Percentiles rank a stretch among this genome's conserved stretches.
These are phyloP conservation scores for Heliothis subflexa DNA, from an alignment of 1,140 invertebrate genomes.

Conservation along the genomic window DNA sequence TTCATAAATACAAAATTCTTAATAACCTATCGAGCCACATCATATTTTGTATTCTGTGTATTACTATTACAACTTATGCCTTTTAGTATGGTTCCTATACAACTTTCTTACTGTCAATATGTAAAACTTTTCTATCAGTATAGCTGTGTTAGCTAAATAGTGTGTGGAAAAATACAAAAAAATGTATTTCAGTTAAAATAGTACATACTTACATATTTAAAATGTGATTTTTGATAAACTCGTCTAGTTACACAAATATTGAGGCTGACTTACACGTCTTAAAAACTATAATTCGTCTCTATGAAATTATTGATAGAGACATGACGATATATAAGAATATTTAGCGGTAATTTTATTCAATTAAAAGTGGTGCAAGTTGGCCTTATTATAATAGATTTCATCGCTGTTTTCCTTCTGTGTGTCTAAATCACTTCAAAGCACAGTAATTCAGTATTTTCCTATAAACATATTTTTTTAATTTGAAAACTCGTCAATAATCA, in stretches of 20 bases:
- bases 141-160: conserved; percentile 29
- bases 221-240: background rate
- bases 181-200: background rate
- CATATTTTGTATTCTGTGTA: conserved; percentile 5
- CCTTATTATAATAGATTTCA: background rate
- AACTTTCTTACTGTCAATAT: conserved; percentile 35
- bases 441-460: background rate
- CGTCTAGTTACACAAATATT: too few species aligned
- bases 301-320: background rate
- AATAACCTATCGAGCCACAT: conserved; percentile 29
- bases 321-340: background rate
- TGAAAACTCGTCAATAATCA: background rate
- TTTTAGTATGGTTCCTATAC: conserved; percentile 41
- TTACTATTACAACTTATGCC: conserved; percentile 31
- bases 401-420: background rate
- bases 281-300: background rate
- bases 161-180: background rate
- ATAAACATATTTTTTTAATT: background rate
- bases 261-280: too few species aligned
- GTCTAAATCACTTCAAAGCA: background rate
- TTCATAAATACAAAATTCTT: background rate
- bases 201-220: background rate
- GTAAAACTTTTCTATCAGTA: conserved; percentile 17
- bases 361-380: too few species aligned
- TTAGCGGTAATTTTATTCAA: too few species aligned